These are phyloP conservation scores for Hemicrepidius hirtus DNA, from an alignment of 2,888 invertebrate genomes.

Conservation along the genomic window DNA sequence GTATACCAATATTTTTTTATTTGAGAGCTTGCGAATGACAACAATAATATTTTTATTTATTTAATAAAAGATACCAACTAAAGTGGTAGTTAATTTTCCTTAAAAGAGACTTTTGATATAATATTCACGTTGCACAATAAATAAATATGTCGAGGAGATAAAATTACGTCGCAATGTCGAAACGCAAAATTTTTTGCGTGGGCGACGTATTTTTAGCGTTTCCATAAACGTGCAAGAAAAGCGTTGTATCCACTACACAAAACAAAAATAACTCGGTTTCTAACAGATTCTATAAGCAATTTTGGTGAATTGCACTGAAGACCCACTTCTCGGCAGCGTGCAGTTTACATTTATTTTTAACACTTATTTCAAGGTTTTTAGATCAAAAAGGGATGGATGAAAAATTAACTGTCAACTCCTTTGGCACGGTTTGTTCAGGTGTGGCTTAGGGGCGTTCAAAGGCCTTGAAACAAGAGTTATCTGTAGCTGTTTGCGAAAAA, in stretches of 20 bases:
- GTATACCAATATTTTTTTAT: conserved; percentile 47
- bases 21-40: conserved; percentile 12
- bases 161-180: conserved; percentile 17
- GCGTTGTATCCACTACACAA: background rate
- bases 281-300: conserved; percentile 12
- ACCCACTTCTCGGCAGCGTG: background rate
- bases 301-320: background rate
- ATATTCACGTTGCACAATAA: background rate
- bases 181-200: conserved; percentile 7
- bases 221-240: conserved; percentile 44
- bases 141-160: background rate
- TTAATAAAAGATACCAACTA: conserved; percentile 51
- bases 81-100: background rate
- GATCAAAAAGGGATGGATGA: background rate
- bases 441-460: background rate
- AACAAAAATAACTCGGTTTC: conserved; percentile 33
- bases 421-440: background rate
- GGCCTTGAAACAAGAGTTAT: background rate
- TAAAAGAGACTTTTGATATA: background rate
- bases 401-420: background rate
- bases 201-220: conserved; percentile 42
- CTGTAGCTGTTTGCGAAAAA: too few species aligned
- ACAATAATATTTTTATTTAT: conserved; percentile 55
- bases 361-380: conserved; percentile 12
- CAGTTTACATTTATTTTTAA: conserved; percentile 1